Percentiles rank a stretch among this genome's conserved stretches.
These are phyloP conservation scores for Petrolisthes cinctipes DNA, from an alignment of 2,888 invertebrate species.

Conservation along the genomic window DNA sequence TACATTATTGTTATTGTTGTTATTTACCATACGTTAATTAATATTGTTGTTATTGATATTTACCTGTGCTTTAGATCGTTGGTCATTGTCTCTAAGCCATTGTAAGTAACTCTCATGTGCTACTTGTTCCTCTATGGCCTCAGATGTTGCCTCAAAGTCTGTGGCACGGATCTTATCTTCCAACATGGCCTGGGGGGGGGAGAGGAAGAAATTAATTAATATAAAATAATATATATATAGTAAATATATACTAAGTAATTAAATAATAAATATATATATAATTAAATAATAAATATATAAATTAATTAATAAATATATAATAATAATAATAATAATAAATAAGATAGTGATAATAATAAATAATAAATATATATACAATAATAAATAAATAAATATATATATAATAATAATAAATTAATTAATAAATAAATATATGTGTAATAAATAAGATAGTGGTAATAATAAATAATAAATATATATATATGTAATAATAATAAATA, in stretches of 20 bases:
- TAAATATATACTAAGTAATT: background rate
- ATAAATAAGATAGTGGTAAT: too few species aligned
- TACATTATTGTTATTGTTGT: background rate
- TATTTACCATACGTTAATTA: too few species aligned
- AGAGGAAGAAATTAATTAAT: too few species aligned
- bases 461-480: too few species aligned
- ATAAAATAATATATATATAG: background rate
- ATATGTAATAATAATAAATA: too few species aligned
- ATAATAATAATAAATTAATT: too few species aligned
- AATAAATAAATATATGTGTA: too few species aligned
- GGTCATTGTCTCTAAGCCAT: constrained; percentile 80
- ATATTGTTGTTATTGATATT: background rate
- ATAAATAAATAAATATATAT: too few species aligned
- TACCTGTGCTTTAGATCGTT: constrained; percentile 72
- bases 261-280: background rate
- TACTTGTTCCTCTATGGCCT: constrained; percentile 89
- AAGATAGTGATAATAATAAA: too few species aligned
- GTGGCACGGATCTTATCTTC: constrained; percentile 90
- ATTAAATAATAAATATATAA: background rate
- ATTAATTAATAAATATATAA: too few species aligned
- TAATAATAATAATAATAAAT: too few species aligned
- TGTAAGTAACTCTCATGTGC: constrained; percentile 87
- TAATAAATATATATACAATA: too few species aligned
- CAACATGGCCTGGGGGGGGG: constrained; percentile 89
- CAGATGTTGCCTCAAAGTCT: constrained; percentile 92